These are phyloP conservation scores for Cydia splendana DNA, from an alignment of 1,140 invertebrate genomes.

Conservation along the genomic window DNA sequence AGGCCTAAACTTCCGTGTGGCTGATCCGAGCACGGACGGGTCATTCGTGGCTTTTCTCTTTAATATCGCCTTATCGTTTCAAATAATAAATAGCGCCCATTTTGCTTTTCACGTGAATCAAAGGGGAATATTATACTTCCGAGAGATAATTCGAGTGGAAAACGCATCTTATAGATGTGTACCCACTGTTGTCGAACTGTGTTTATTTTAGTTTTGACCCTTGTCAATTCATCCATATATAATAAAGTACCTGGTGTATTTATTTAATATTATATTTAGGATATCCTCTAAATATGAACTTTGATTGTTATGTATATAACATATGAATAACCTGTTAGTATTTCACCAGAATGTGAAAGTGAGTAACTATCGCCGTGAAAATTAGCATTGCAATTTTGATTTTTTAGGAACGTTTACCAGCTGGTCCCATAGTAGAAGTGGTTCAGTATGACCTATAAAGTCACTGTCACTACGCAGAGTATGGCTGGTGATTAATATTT, in stretches of 20 bases:
- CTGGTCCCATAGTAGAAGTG: too few relatives aligned
- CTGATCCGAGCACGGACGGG: slow-evolving; percentile 28
- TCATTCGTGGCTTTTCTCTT: slow-evolving; percentile 36
- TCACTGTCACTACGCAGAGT: too few relatives aligned
- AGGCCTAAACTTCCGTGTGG: slow-evolving; percentile 10
- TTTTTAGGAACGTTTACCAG: too few relatives aligned
- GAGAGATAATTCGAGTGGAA: slow-evolving; percentile 11
- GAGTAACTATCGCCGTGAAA: too few relatives aligned
- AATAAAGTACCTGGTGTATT: neutral
- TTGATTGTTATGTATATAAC: too few relatives aligned
- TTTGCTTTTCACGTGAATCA: slow-evolving; percentile 5
- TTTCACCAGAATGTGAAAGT: too few relatives aligned
- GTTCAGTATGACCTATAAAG: too few relatives aligned
- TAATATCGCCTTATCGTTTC: slow-evolving; percentile 31
- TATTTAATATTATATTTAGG: too few relatives aligned
- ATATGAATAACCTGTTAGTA: too few relatives aligned
- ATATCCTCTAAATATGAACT: too few relatives aligned
- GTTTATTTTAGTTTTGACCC: neutral
- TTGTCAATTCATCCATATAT: neutral
- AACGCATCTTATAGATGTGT: slow-evolving; percentile 6
- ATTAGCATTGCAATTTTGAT: too few relatives aligned
- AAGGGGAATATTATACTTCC: slow-evolving; percentile 13
- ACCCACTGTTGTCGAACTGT: neutral
- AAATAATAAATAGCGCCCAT: slow-evolving; percentile 29
- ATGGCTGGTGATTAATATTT: too few relatives aligned